phyloP scores from a whole-genome alignment of 1,140 invertebrate species.

The Monochamus saltuarius region DNA sequence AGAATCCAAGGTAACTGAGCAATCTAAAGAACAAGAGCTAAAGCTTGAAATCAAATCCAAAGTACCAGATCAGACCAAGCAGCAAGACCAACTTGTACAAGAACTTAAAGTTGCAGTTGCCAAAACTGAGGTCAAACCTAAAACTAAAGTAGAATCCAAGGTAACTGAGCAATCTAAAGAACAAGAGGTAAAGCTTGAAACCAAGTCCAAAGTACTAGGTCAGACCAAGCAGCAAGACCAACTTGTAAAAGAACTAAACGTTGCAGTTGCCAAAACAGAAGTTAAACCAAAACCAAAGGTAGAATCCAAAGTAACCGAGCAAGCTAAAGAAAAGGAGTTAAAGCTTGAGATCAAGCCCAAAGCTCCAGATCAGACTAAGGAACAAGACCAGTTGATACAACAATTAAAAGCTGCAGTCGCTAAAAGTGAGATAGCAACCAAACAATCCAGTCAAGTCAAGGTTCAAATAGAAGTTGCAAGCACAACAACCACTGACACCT shows the following conservation, averaged over 20 bases:
- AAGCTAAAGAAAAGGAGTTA: constrained; percentile 1
- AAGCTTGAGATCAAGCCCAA: background rate
- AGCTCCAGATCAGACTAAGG: background rate
- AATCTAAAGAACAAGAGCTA: background rate
- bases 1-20: constrained; percentile 5
- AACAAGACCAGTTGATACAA: constrained; percentile 8
- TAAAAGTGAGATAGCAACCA: background rate
- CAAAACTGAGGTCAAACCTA: constrained; percentile 2
- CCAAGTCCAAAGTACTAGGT: background rate
- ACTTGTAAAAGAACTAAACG: constrained; percentile 16
- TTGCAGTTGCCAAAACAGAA: constrained; percentile 16
- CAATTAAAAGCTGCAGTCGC: constrained; percentile 4
- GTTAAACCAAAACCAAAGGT: background rate
- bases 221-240: constrained; percentile 19
- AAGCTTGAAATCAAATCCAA: background rate
- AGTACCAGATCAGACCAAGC: background rate
- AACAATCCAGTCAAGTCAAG: background rate
- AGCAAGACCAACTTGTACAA: constrained; percentile 6
- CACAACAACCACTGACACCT: background rate
- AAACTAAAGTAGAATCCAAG: background rate
- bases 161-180: background rate
- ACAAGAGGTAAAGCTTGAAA: constrained; percentile 7
- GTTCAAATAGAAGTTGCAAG: too few species aligned
- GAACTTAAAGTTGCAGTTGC: constrained; percentile 5
- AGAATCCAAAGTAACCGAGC: constrained; percentile 13